Percentiles rank a stretch among this genome's conserved stretches.
Evolutionary conservation across 2,113 vertebrate genomes (phyloP).

Genomic region (Poicephalus meyeri): DNA sequence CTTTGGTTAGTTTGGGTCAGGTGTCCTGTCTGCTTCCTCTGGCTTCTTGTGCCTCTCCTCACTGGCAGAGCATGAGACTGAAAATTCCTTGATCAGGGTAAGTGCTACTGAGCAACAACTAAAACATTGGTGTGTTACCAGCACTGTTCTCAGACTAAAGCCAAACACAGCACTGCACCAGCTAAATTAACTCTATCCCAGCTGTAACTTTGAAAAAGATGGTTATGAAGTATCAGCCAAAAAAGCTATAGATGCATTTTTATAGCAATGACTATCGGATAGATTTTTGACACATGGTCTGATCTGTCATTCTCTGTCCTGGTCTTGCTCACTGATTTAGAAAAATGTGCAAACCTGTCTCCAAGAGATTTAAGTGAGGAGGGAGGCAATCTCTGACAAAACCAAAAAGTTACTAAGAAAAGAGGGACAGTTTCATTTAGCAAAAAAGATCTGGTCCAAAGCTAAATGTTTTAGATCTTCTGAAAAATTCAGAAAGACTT

Average conservation of each 20-base stretch:
- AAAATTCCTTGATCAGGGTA: not conserved
- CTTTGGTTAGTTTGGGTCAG: not conserved
- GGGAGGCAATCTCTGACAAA: not conserved
- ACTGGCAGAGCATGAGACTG: not conserved
- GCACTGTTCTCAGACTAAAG: not conserved
- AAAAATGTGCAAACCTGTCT: not conserved
- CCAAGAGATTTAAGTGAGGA: not conserved
- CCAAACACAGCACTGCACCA: not conserved
- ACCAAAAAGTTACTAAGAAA: not conserved
- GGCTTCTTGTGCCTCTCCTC: not conserved
- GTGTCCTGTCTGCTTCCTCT: not conserved
- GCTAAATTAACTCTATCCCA: not conserved
- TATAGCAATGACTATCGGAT: not conserved
- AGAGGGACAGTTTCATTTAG: not conserved
- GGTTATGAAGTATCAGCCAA: not conserved
- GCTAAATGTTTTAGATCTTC: conserved; percentile 12
- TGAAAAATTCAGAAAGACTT: conserved; percentile 39
- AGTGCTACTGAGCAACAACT: not conserved
- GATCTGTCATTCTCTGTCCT: not conserved
- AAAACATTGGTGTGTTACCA: not conserved
- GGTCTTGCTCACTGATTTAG: not conserved
- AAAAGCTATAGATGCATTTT: not conserved
- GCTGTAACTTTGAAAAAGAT: not conserved
- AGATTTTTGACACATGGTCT: not conserved
- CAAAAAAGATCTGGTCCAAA: not conserved